Percentiles rank a stretch among this genome's conserved stretches.
phyloP scores from a whole-genome alignment of 2,888 invertebrate genomes.

The Ecdyonurus torrentis region DNA sequence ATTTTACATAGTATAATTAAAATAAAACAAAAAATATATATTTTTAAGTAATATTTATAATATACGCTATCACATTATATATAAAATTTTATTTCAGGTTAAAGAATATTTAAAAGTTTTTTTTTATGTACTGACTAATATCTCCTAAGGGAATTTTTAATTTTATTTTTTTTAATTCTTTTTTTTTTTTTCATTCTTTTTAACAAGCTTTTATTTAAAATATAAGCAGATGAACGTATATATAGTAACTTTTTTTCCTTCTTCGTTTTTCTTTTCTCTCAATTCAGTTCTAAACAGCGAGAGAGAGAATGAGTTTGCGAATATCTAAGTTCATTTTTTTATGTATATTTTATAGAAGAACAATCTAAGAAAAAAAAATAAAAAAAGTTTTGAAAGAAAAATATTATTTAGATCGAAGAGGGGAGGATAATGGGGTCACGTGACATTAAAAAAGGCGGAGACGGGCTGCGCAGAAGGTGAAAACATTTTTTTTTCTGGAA shows the following conservation, averaged over 20 bases:
- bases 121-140: background rate
- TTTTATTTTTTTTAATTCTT: no score
- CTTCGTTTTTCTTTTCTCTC: background rate
- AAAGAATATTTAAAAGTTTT: background rate
- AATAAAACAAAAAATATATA: background rate
- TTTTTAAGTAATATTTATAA: background rate
- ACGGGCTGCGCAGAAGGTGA: constrained; percentile 1
- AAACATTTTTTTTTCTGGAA: background rate
- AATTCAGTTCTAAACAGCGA: background rate
- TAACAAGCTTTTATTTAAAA: background rate
- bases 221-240: background rate
- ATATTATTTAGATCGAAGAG: background rate
- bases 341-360: background rate
- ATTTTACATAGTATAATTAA: background rate
- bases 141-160: background rate
- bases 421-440: constrained; percentile 1
- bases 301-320: background rate
- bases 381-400: no score
- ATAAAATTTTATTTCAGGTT: background rate
- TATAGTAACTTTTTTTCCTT: background rate
- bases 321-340: no score
- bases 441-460: background rate
- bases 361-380: background rate
- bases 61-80: background rate
- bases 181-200: background rate